Conservation (phyloP, 2,797 vertebrate genomes). For the Tarsius wallacei region DNA sequence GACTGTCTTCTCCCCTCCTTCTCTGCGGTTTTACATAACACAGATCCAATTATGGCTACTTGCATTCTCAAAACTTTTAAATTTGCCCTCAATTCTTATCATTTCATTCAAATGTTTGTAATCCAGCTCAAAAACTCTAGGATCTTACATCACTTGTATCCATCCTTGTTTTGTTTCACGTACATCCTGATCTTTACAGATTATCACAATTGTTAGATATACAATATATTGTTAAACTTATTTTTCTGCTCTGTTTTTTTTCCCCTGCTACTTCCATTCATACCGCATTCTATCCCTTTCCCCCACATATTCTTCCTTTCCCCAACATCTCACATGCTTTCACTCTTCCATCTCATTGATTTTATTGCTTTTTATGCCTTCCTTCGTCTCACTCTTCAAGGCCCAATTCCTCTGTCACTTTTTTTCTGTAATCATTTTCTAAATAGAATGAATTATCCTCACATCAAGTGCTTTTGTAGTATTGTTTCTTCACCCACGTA, state of each 20-base stretch:
- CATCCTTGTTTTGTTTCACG: background rate
- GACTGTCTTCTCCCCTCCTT: background rate
- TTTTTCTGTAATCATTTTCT: background rate
- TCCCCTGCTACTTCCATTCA: background rate
- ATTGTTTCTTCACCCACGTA: background rate
- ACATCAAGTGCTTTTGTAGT: background rate
- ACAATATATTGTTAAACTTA: background rate
- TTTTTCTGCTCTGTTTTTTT: background rate
- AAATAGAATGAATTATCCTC: background rate
- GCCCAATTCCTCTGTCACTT: background rate
- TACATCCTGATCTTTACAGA: background rate
- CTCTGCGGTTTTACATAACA: background rate
- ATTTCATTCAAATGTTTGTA: background rate
- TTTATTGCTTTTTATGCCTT: background rate
- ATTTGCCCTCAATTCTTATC: background rate
- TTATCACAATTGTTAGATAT: background rate
- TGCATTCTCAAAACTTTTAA: background rate
- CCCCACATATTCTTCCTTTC: background rate
- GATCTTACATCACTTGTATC: background rate
- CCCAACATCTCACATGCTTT: background rate
- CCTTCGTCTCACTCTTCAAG: background rate
- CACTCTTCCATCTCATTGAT: background rate
- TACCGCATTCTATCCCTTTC: background rate
- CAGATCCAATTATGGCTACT: background rate
- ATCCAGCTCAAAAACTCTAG: background rate